Evolutionary conservation across 2,888 invertebrate species (phyloP).

Genomic region (Lacanobia oleracea): DNA sequence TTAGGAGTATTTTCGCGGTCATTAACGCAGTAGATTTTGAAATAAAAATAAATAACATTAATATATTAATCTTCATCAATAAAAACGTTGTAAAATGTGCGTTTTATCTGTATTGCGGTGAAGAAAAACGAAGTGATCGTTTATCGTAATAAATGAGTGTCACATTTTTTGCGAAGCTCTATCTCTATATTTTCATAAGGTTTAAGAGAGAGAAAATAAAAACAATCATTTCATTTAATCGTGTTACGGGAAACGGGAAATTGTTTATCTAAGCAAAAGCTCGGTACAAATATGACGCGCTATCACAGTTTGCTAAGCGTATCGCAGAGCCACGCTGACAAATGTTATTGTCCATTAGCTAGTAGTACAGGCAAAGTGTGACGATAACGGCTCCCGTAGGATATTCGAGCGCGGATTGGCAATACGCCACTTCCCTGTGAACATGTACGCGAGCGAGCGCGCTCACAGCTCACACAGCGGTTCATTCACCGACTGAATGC

Average conservation of each 20-base stretch:
- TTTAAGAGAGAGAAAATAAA: conserved; percentile 8
- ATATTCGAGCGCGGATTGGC: conserved; percentile 77
- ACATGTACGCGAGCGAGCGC: conserved; percentile 53
- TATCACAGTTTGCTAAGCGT: conserved; percentile 43
- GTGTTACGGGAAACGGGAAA: conserved; percentile 13
- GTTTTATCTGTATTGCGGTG: conserved; percentile 33
- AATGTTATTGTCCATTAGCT: conserved; percentile 74
- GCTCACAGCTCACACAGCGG: conserved; percentile 63
- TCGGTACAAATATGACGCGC: conserved; percentile 48
- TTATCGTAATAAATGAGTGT: conserved; percentile 22
- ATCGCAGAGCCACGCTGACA: conserved; percentile 60
- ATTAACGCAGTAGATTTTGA: conserved; percentile 42
- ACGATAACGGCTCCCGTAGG: conserved; percentile 75
- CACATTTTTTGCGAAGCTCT: conserved; percentile 8
- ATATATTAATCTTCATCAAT: conserved; percentile 46
- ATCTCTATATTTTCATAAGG: conserved; percentile 5
- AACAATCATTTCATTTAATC: conserved; percentile 15
- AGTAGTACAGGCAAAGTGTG: conserved; percentile 71
- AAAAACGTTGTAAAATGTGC: conserved; percentile 23
- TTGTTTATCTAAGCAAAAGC: conserved; percentile 21
- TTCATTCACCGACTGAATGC: conserved; percentile 72
- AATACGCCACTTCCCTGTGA: conserved; percentile 79
- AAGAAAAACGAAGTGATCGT: conserved; percentile 12
- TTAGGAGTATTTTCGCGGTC: conserved; percentile 51
- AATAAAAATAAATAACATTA: conserved; percentile 49